Base-by-base conservation (phyloP, 2,113 vertebrate species). In the Empidonax traillii region DNA sequence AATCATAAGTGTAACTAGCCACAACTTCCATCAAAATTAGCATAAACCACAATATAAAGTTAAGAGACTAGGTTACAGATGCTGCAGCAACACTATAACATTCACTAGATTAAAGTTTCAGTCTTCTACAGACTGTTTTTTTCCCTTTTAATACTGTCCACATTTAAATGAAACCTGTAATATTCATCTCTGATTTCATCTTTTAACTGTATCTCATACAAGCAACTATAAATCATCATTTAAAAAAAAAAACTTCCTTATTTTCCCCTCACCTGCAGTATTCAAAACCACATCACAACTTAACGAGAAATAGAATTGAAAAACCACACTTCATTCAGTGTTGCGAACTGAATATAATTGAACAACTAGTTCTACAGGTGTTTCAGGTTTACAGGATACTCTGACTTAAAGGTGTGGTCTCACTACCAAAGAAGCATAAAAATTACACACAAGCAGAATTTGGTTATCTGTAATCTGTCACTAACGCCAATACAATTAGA, bases 301-400 rank as follows among this genome's bases (percentile, higher is more conserved):
- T 83, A 88, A 90, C 0, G 21, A 94, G 73, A 91, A 96, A 95
- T 69, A 67, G 95, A 96, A 94, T 24, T 95, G 74, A 87, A 96
- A 94, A 96, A 85, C 67, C 95, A 93, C 87, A 93, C 62, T 93
- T 95, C 91, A 87, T 78, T 89, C 87, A 89, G 44, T 43, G 80
- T 1, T 94, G 79, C 65, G 94, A 96, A 96, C 28, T 30, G 44
- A 89, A 76, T 63, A 73, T 82, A 92, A 95, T 72, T 76, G 87
- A 93, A 85, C 71, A 95, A 96, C 95, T 90, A 83, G 95, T 96
- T 96, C 71, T 93, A 96, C 95, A 94, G 95, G 96, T 93, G 90
- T 88, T 96, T 95, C 95, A 84, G 88, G 94, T 96, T 94, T 74
- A 73, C 84, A 94, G 65, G 93, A 95, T 94, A 79, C 55, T 93